These are phyloP conservation scores for Beris chalybata DNA, from an alignment of 2,888 invertebrate genomes.

Conservation along the genomic window DNA sequence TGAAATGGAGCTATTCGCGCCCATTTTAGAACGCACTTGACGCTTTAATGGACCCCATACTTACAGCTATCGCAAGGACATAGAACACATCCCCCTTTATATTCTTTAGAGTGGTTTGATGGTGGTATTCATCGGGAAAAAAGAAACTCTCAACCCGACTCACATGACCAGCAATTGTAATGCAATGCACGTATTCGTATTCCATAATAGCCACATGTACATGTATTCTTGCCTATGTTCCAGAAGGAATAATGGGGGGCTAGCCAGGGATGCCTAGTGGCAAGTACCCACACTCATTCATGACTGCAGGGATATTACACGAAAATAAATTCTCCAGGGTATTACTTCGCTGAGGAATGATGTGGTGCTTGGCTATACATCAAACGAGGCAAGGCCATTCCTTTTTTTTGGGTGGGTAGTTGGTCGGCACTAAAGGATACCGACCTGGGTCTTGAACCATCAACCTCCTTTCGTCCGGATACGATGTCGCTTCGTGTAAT, in stretches of 20 bases:
- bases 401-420: constrained; percentile 1
- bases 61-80: background rate
- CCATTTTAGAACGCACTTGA: constrained; percentile 23
- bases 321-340: constrained; percentile 38
- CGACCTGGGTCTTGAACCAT: background rate
- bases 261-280: constrained; percentile 5
- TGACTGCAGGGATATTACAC: constrained; percentile 27
- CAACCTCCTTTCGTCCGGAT: background rate
- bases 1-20: constrained; percentile 18
- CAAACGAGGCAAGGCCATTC: constrained; percentile 24
- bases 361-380: constrained; percentile 11
- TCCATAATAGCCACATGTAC: constrained; percentile 26
- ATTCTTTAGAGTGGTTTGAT: background rate
- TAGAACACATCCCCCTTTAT: background rate
- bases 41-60: constrained; percentile 27
- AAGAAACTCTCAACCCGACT: constrained; percentile 12
- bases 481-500: constrained; percentile 16
- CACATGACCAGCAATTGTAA: constrained; percentile 25
- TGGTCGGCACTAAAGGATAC: background rate
- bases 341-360: constrained; percentile 33
- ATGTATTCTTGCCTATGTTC: constrained; percentile 11
- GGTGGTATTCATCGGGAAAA: background rate
- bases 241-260: background rate
- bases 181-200: constrained; percentile 36
- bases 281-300: constrained; percentile 20